Evolutionary conservation across 2,113 vertebrate genomes (phyloP).

Genomic region (Vidua chalybeata): DNA sequence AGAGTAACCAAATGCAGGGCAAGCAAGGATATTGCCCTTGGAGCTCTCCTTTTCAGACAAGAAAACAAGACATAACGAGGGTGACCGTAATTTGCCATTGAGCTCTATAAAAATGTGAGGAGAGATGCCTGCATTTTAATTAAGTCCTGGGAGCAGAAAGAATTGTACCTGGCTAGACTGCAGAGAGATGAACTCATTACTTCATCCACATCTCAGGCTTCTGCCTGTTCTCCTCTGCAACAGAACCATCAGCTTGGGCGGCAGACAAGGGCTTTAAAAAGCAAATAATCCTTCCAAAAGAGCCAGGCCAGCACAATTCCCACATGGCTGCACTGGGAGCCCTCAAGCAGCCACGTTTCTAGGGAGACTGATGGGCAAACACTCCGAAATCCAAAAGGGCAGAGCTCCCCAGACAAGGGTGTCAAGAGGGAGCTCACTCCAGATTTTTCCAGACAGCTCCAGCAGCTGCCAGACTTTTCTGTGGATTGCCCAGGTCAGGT

Average conservation of each 20-base stretch:
- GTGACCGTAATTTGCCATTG: background rate
- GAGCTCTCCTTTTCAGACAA: background rate
- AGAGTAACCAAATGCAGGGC: background rate
- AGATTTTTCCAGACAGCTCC: background rate
- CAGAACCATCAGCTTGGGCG: background rate
- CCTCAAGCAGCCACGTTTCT: background rate
- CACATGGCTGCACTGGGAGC: background rate
- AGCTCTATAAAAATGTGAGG: slow-evolving; percentile 6
- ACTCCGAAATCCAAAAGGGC: background rate
- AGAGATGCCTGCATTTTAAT: slow-evolving; percentile 22
- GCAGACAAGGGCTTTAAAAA: background rate
- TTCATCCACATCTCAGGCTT: background rate
- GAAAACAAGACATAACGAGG: background rate
- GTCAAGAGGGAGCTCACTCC: background rate
- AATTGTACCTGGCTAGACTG: background rate
- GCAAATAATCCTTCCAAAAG: background rate
- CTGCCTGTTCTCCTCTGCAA: slow-evolving; percentile 35
- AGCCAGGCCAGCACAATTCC: background rate
- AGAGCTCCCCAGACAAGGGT: background rate
- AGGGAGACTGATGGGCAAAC: background rate
- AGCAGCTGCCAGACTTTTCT: slow-evolving; percentile 10
- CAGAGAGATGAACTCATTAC: slow-evolving; percentile 7
- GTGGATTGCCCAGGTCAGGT: background rate
- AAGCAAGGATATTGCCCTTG: background rate
- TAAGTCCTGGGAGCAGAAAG: background rate